phyloP scores from a whole-genome alignment of 2,113 vertebrate species.

The Ivindomyrus marchei region DNA sequence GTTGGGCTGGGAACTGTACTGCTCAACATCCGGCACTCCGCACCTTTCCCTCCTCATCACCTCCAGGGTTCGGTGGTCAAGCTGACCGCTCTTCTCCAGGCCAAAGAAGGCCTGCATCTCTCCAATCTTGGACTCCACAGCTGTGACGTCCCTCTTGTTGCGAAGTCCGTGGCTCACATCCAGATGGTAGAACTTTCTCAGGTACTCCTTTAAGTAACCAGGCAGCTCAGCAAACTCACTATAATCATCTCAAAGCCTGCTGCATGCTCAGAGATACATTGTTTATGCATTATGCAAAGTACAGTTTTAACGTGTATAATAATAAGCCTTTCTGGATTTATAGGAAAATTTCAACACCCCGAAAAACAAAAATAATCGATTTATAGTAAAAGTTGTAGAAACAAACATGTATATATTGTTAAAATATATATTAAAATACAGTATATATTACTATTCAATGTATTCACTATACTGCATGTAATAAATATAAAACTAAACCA shows the following conservation, averaged over 20 bases:
- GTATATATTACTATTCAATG: background rate
- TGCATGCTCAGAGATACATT: background rate
- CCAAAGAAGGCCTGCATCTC: constrained; percentile 51
- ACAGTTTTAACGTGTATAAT: background rate
- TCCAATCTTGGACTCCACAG: constrained; percentile 41
- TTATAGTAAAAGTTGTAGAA: background rate
- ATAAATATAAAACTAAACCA: background rate
- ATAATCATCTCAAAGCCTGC: background rate
- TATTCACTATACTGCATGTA: background rate
- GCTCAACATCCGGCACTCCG: constrained; percentile 52
- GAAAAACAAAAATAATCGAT: background rate
- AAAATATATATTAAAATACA: background rate
- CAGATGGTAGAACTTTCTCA: constrained; percentile 41
- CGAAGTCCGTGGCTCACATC: background rate
- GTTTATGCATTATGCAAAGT: background rate
- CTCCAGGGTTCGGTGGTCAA: constrained; percentile 37
- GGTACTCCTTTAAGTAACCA: constrained; percentile 35
- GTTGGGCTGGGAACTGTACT: constrained; percentile 39
- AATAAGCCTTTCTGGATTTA: background rate
- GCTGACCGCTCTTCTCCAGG: constrained; percentile 40
- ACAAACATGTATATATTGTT: background rate
- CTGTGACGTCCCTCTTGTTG: background rate
- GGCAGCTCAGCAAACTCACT: background rate
- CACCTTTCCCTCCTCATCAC: constrained; percentile 47
- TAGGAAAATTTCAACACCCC: background rate